Evolutionary conservation across 2,888 invertebrate species (phyloP).

Genomic region (Cataglyphis albicans): DNA sequence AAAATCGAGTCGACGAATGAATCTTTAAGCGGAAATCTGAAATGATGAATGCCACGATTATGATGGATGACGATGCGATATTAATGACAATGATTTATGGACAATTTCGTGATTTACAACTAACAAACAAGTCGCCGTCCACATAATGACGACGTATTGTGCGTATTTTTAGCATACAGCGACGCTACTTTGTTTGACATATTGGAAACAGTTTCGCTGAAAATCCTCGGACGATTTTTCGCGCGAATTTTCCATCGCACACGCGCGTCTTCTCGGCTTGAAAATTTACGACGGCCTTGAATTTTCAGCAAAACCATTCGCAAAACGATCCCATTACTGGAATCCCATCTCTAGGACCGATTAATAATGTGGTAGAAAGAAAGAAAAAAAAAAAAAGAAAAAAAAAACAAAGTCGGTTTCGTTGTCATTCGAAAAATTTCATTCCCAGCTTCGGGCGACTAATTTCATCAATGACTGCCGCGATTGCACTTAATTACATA

Average conservation of each 20-base stretch:
- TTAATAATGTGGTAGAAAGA: conserved; percentile 14
- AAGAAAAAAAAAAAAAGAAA: background rate
- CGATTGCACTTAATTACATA: conserved; percentile 43
- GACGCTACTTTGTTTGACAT: conserved; percentile 47
- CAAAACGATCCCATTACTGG: conserved; percentile 37
- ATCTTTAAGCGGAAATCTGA: conserved; percentile 37
- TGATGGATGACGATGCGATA: conserved; percentile 46
- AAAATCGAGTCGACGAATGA: conserved; percentile 40
- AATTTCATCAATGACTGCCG: conserved; percentile 29
- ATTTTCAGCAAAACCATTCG: conserved; percentile 39
- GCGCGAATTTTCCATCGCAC: background rate
- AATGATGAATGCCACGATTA: conserved; percentile 50
- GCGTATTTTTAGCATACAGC: conserved; percentile 66
- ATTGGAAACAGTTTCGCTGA: conserved; percentile 22
- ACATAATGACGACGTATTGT: conserved; percentile 60
- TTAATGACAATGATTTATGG: conserved; percentile 54
- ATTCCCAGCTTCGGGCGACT: conserved; percentile 38
- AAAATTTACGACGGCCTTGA: background rate
- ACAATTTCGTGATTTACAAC: conserved; percentile 52
- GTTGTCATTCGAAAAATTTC: conserved; percentile 50
- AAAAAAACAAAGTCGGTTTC: conserved; percentile 34
- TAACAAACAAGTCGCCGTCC: conserved; percentile 46
- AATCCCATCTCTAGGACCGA: conserved; percentile 36
- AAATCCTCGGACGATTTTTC: background rate
- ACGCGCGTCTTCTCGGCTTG: background rate